Conservation (phyloP, 2,888 invertebrate genomes). For the Oscheius myriophilus region DNA sequence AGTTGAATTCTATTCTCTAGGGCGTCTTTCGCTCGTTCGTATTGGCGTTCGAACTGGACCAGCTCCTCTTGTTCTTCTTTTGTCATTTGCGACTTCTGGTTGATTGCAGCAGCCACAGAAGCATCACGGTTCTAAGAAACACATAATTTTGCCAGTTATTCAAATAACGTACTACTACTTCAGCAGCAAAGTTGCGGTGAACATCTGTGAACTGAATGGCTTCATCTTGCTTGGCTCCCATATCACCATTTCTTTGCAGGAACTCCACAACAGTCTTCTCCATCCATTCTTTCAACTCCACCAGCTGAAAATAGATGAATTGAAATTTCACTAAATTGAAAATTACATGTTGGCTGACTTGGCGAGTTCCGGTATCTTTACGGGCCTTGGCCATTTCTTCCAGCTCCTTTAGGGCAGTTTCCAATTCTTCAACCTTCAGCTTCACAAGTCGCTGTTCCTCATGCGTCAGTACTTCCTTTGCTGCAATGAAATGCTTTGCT, state of each 20-base stretch:
- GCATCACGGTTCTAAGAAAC: slow-evolving; percentile 49
- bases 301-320: slow-evolving; percentile 21
- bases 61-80: slow-evolving; percentile 41
- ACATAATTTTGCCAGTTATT: neutral
- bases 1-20: slow-evolving; percentile 62
- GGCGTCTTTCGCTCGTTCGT: slow-evolving; percentile 57
- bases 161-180: slow-evolving; percentile 43
- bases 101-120: slow-evolving; percentile 48
- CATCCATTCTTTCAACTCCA: slow-evolving; percentile 53
- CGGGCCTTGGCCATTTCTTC: slow-evolving; percentile 58
- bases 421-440: slow-evolving; percentile 47
- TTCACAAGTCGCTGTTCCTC: slow-evolving; percentile 53
- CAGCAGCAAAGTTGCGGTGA: slow-evolving; percentile 59
- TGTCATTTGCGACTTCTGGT: slow-evolving; percentile 46
- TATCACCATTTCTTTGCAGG: slow-evolving; percentile 55
- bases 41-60: slow-evolving; percentile 45
- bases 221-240: slow-evolving; percentile 52
- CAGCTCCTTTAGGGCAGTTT: slow-evolving; percentile 50
- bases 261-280: slow-evolving; percentile 58
- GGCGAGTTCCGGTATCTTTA: slow-evolving; percentile 44
- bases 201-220: slow-evolving; percentile 53
- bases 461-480: slow-evolving; percentile 49
- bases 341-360: slow-evolving; percentile 32
- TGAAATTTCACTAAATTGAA: neutral
- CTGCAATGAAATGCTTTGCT: slow-evolving; percentile 29